These are phyloP conservation scores for Eilema caniola DNA, from an alignment of 2,888 invertebrate species.

Conservation along the genomic window DNA sequence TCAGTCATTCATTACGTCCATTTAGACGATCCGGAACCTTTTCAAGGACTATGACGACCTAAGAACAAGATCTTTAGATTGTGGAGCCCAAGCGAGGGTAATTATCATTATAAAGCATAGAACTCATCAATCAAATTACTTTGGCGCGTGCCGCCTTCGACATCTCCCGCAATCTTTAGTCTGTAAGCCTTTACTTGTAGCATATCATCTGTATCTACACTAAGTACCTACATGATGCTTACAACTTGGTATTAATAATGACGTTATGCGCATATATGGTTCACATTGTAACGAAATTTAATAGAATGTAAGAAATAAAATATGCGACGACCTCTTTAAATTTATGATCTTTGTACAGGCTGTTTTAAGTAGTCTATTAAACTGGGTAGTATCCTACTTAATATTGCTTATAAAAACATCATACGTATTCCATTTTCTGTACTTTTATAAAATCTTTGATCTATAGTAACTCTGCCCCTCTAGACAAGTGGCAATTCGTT, in stretches of 20 bases:
- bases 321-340: background rate
- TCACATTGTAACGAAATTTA: slow-evolving; percentile 12
- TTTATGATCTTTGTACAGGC: background rate
- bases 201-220: slow-evolving; percentile 20
- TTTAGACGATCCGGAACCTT: background rate
- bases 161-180: slow-evolving; percentile 48
- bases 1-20: background rate
- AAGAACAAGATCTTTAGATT: slow-evolving; percentile 54
- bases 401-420: too few species aligned
- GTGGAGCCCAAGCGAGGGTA: slow-evolving; percentile 44
- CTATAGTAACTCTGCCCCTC: too few species aligned
- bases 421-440: too few species aligned
- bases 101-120: slow-evolving; percentile 58
- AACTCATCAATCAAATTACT: slow-evolving; percentile 67
- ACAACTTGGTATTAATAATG: slow-evolving; percentile 24
- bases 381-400: too few species aligned
- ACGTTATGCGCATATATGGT: slow-evolving; percentile 19
- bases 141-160: slow-evolving; percentile 46
- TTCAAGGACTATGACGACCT: slow-evolving; percentile 11
- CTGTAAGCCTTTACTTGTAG: slow-evolving; percentile 44
- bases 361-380: too few species aligned
- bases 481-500: too few species aligned
- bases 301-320: slow-evolving; percentile 11
- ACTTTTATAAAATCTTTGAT: too few species aligned
- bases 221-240: slow-evolving; percentile 19